phyloP scores from a whole-genome alignment of 2,113 vertebrate species.

The Percina caprodes region DNA sequence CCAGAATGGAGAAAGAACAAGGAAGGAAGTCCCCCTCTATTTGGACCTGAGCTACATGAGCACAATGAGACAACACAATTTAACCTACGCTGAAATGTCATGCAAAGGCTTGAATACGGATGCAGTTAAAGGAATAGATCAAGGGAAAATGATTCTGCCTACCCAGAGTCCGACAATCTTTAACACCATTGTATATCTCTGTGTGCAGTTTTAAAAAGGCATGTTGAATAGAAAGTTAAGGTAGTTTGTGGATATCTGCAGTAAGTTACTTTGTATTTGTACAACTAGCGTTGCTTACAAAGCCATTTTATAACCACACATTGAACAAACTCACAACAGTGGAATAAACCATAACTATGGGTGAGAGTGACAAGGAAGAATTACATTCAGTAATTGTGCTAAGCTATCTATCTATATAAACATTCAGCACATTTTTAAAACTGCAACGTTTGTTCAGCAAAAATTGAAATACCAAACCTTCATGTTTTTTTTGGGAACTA shows the following conservation, averaged over 20 bases:
- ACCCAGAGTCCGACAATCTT: neutral
- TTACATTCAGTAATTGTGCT: neutral
- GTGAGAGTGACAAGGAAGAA: neutral
- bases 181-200: neutral
- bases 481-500: neutral
- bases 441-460: neutral
- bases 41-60: slow-evolving; percentile 94
- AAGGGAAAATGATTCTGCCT: neutral
- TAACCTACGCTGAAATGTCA: neutral
- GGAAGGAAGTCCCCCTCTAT: slow-evolving; percentile 98
- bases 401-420: neutral
- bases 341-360: neutral
- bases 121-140: neutral
- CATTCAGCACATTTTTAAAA: neutral
- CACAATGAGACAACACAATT: slow-evolving; percentile 10
- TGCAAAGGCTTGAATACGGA: neutral
- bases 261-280: neutral
- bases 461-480: neutral
- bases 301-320: neutral
- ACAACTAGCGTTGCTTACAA: neutral
- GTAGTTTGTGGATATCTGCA: neutral
- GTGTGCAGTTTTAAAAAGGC: neutral
- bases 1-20: slow-evolving; percentile 97
- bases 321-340: neutral
- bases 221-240: neutral